Evolutionary conservation across 1,140 invertebrate species (phyloP).

Genomic region (Subanguina moxae): DNA sequence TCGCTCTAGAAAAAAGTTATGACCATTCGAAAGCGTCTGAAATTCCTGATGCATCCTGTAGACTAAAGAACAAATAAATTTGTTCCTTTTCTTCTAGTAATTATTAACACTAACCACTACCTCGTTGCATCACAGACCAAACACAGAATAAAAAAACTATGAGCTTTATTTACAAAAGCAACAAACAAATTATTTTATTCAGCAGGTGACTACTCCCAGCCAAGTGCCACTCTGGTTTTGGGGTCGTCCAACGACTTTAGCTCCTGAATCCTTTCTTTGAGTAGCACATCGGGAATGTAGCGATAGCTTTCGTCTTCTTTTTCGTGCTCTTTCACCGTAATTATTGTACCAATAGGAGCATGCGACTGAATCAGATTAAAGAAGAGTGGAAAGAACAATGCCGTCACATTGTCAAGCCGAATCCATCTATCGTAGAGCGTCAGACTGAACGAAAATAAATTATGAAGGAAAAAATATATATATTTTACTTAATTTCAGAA

Average conservation of each 20-base stretch:
- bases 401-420: constrained; percentile 44
- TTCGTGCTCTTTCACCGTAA: constrained; percentile 54
- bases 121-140: too few species aligned
- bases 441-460: constrained; percentile 28
- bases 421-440: constrained; percentile 48
- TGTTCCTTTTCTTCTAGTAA: too few species aligned
- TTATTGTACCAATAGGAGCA: constrained; percentile 50
- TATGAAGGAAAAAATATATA: too few species aligned
- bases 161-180: too few species aligned
- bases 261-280: constrained; percentile 54
- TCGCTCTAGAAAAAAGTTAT: too few species aligned
- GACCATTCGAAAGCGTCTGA: too few species aligned
- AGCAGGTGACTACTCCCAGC: constrained; percentile 34
- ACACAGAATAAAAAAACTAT: too few species aligned
- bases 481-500: too few species aligned
- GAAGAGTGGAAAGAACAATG: constrained; percentile 51
- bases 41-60: too few species aligned
- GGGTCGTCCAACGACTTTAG: constrained; percentile 55
- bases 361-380: constrained; percentile 47
- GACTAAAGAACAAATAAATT: too few species aligned
- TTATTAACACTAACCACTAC: too few species aligned
- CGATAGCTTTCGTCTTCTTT: constrained; percentile 53
- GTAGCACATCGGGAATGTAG: constrained; percentile 53
- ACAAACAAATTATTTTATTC: too few species aligned
- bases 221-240: constrained; percentile 45